A percentile compares a stretch with the other conserved stretches of the same genome.
Conservation (phyloP, 2,888 invertebrate genomes). For the Latrodectus hesperus region DNA sequence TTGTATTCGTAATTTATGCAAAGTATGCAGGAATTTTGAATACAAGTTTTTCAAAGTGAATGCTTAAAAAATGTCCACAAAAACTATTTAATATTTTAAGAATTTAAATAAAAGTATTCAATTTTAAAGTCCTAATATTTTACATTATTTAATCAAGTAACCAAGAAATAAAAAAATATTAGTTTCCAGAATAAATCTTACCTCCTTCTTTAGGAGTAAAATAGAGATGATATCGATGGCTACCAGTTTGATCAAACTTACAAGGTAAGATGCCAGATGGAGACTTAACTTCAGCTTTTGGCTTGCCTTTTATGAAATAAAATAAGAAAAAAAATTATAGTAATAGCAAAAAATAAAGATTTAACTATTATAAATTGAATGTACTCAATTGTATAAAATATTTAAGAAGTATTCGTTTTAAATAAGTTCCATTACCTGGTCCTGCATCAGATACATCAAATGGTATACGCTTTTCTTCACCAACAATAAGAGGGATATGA, state of each 20-base stretch:
- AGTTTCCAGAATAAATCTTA: slow-evolving; percentile 59
- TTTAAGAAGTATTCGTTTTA: background rate
- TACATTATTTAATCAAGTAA: too few relatives aligned
- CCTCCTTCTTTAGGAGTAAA: slow-evolving; percentile 78
- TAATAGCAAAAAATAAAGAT: background rate
- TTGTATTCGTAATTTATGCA: too few relatives aligned
- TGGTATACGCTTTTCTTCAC: slow-evolving; percentile 79
- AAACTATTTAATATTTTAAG: too few relatives aligned
- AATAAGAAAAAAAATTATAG: background rate
- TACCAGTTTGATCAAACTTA: slow-evolving; percentile 76
- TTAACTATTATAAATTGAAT: background rate
- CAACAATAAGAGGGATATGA: slow-evolving; percentile 76
- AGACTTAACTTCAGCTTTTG: slow-evolving; percentile 78
- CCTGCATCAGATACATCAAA: slow-evolving; percentile 93
- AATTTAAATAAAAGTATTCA: too few relatives aligned
- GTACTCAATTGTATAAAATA: background rate
- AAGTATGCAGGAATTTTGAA: too few relatives aligned
- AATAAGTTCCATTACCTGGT: slow-evolving; percentile 80
- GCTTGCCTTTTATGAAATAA: slow-evolving; percentile 75
- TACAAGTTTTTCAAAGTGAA: too few relatives aligned
- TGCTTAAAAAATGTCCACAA: too few relatives aligned
- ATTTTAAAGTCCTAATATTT: too few relatives aligned
- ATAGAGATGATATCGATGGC: slow-evolving; percentile 78
- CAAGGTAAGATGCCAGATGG: slow-evolving; percentile 77
- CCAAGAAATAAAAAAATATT: too few relatives aligned